phyloP scores from a whole-genome alignment of 2,888 invertebrate genomes.

The Nyleta sp. region DNA sequence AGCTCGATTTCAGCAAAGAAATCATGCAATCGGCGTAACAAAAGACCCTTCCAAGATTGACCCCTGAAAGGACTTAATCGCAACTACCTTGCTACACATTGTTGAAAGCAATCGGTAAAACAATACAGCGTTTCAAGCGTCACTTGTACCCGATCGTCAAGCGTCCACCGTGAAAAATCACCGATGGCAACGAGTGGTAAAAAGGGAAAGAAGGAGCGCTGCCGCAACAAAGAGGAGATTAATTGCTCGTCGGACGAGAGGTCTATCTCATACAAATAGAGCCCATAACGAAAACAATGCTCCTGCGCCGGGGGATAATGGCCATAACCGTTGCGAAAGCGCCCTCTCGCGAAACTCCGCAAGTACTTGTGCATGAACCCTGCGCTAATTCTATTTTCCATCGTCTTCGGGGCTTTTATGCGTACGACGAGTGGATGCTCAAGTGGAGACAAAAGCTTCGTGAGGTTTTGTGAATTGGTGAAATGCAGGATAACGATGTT shows the following conservation, averaged over 20 bases:
- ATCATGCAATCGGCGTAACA: slow-evolving; percentile 14
- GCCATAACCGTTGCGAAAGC: slow-evolving; percentile 31
- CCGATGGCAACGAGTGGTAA: slow-evolving; percentile 24
- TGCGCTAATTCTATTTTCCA: slow-evolving; percentile 28
- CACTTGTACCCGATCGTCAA: slow-evolving; percentile 27
- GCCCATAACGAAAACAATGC: slow-evolving; percentile 57
- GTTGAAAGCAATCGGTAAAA: slow-evolving; percentile 32
- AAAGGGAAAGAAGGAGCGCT: slow-evolving; percentile 14
- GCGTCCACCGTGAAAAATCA: slow-evolving; percentile 32
- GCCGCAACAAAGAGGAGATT: slow-evolving; percentile 49
- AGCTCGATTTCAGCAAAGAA: not conserved
- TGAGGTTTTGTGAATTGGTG: slow-evolving; percentile 66
- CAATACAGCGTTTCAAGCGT: slow-evolving; percentile 36
- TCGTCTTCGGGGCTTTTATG: slow-evolving; percentile 53
- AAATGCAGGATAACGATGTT: slow-evolving; percentile 67
- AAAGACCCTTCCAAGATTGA: slow-evolving; percentile 9
- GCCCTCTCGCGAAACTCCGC: slow-evolving; percentile 46
- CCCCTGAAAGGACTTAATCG: slow-evolving; percentile 2
- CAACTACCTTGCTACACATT: slow-evolving; percentile 16
- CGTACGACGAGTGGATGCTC: slow-evolving; percentile 63
- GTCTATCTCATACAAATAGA: slow-evolving; percentile 57
- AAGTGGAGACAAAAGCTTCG: slow-evolving; percentile 69
- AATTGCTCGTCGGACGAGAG: slow-evolving; percentile 48
- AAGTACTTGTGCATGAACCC: slow-evolving; percentile 45
- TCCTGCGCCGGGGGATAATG: slow-evolving; percentile 47